A percentile compares a stretch with the other conserved stretches of the same genome.
These are phyloP conservation scores for Sebastes oblongus DNA, from an alignment of 2,797 vertebrate species.

Conservation along the genomic window DNA sequence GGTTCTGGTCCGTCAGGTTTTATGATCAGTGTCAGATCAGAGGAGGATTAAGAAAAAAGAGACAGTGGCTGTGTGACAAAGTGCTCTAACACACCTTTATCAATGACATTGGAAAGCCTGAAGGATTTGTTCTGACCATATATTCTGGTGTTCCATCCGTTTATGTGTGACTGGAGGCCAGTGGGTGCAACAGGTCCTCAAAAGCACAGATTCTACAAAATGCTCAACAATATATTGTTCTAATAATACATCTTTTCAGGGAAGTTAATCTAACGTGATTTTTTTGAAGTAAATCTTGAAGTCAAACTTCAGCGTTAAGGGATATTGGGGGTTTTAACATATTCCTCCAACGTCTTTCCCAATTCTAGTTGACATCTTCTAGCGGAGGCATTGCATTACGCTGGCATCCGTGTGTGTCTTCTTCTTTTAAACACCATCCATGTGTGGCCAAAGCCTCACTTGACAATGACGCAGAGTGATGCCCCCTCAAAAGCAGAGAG, in stretches of 20 bases:
- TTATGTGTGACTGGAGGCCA: neutral
- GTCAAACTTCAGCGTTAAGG: slow-evolving; percentile 47
- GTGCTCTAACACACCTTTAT: neutral
- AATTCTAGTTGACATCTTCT: slow-evolving; percentile 68
- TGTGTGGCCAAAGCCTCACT: slow-evolving; percentile 65
- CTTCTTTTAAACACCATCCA: slow-evolving; percentile 65
- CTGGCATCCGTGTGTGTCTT: slow-evolving; percentile 65
- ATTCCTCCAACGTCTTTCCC: slow-evolving; percentile 63
- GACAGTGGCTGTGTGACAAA: neutral
- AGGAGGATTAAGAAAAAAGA: slow-evolving; percentile 5
- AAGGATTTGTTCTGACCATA: neutral
- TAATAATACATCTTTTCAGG: neutral
- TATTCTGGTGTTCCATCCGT: neutral
- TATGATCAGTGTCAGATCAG: slow-evolving; percentile 26
- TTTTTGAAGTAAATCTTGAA: slow-evolving; percentile 44
- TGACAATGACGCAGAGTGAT: slow-evolving; percentile 75
- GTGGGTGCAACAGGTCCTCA: slow-evolving; percentile 39
- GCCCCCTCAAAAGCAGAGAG: slow-evolving; percentile 63
- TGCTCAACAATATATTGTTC: neutral
- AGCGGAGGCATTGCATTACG: slow-evolving; percentile 56
- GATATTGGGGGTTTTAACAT: slow-evolving; percentile 57
- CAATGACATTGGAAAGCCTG: neutral
- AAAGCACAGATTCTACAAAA: slow-evolving; percentile 1
- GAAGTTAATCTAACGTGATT: slow-evolving; percentile 18
- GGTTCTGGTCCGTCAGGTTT: slow-evolving; percentile 29